Evolutionary conservation across 2,113 vertebrate genomes (phyloP), one percentile per base, ranked within the genome.

Genomic region (Melozone crissalis): DNA sequence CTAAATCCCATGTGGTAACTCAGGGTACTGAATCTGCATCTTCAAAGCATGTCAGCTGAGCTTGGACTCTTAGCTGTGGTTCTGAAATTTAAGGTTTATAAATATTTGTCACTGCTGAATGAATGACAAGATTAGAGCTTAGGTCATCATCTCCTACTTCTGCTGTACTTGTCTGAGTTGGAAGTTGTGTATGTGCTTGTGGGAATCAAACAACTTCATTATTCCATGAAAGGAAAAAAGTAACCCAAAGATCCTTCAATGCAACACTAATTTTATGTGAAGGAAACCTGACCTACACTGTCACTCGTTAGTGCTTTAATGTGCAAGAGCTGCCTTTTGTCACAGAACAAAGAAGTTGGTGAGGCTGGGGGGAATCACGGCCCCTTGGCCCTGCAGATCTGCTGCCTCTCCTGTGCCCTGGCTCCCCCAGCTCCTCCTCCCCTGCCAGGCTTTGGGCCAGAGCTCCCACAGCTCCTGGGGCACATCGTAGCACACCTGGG

Each of bases 401-500:
- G 31, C 30, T 71, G 41, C 61, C 24, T 51, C 52, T 39, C 1
- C 0, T 17, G 66, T 1, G 4, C 46, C 28, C 11, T 14, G 77
- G 17, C 57, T 58, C 55, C 19, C n/a, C 58, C 41, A 49, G 22
- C 66, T 18, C 1, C 0, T 18, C 58, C 13, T 52, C 2, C 37
- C n/a, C 72, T 37, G 43, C n/a, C 9, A 2, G 2, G 8, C 33
- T 85, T 41, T 41, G 6, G 14, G 30, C 37, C 54, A 76, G 58
- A 37, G 54, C 58, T 54, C 2, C 44, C 26, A 9, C 28, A 51
- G 68, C 24, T 81, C 55, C 33, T 18, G 57, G 54, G 69, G 14
- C 47, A 43, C 1, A 0, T n/a, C 1, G 2, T 17, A 47, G 84
- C 51, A 15, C 44, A 20, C 11, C 11, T 8, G 12, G 46, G 30